Conservation (phyloP, 1,140 invertebrate genomes). For the Drosophila mojavensis region DNA sequence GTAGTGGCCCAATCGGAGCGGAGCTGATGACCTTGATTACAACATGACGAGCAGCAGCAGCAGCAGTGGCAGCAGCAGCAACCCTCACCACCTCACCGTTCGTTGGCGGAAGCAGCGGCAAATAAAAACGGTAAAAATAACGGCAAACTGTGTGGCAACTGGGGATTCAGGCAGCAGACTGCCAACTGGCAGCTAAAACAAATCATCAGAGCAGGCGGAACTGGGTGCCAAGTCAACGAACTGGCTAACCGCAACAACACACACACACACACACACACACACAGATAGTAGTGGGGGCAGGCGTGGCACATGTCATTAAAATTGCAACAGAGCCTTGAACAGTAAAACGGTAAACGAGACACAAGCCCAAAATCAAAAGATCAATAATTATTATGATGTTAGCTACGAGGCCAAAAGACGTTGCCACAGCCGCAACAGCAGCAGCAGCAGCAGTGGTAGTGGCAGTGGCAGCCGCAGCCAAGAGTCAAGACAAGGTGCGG, state of each 20-base stretch:
- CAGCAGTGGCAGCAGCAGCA: not conserved
- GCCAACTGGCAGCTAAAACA: constrained; percentile 54
- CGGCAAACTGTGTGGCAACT: constrained; percentile 35
- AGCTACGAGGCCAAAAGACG: constrained; percentile 52
- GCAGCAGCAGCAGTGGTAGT: constrained; percentile 45
- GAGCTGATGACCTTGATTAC: constrained; percentile 79
- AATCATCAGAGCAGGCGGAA: constrained; percentile 66
- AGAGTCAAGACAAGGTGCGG: constrained; percentile 59
- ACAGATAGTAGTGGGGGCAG: constrained; percentile 16
- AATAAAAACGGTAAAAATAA: constrained; percentile 77
- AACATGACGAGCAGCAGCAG: constrained; percentile 53
- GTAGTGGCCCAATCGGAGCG: constrained; percentile 63
- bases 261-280: constrained; percentile 32
- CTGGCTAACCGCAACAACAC: constrained; percentile 72
- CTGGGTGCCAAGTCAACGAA: constrained; percentile 80
- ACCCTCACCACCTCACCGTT: not conserved
- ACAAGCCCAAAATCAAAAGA: constrained; percentile 79
- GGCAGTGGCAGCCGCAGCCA: constrained; percentile 59
- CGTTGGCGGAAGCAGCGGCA: constrained; percentile 51
- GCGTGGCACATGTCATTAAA: constrained; percentile 72
- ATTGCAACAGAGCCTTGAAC: constrained; percentile 76
- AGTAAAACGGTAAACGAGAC: constrained; percentile 18
- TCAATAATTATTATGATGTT: constrained; percentile 84
- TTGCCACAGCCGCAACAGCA: constrained; percentile 38
- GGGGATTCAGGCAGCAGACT: constrained; percentile 25